Evolutionary conservation across 2,888 invertebrate species (phyloP).

Genomic region (Amphimallon solstitiale): DNA sequence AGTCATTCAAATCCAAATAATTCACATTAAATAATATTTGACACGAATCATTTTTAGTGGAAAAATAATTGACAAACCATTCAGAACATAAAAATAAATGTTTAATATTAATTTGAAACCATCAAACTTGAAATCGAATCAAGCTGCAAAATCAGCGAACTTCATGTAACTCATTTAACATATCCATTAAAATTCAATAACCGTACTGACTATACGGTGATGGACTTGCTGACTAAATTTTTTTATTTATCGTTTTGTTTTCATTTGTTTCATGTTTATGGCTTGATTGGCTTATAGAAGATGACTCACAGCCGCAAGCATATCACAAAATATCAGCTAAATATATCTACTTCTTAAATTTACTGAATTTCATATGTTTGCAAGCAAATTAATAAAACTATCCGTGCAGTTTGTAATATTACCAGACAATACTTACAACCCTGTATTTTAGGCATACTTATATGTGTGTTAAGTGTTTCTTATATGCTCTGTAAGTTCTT

Average conservation of each 20-base stretch:
- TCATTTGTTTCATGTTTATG: slow-evolving; percentile 14
- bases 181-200: slow-evolving; percentile 23
- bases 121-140: not conserved
- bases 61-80: too few species aligned
- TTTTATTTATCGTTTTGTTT: not conserved
- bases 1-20: too few species aligned
- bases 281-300: slow-evolving; percentile 20
- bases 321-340: slow-evolving; percentile 14
- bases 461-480: too few species aligned
- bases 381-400: too few species aligned
- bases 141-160: not conserved
- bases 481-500: too few species aligned
- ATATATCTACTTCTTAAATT: not conserved
- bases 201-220: slow-evolving; percentile 29
- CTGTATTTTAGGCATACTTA: too few species aligned
- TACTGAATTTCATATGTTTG: too few species aligned
- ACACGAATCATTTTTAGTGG: too few species aligned
- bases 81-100: too few species aligned
- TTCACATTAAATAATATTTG: too few species aligned
- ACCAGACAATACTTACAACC: too few species aligned
- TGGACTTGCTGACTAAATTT: slow-evolving; percentile 15
- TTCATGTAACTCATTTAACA: slow-evolving; percentile 29
- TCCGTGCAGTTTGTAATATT: too few species aligned
- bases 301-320: not conserved
- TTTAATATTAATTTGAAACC: slow-evolving; percentile 1